A percentile compares a stretch with the other conserved stretches of the same genome.
phyloP scores from a whole-genome alignment of 1,140 invertebrate species.

The Acromyrmex echinatior region DNA sequence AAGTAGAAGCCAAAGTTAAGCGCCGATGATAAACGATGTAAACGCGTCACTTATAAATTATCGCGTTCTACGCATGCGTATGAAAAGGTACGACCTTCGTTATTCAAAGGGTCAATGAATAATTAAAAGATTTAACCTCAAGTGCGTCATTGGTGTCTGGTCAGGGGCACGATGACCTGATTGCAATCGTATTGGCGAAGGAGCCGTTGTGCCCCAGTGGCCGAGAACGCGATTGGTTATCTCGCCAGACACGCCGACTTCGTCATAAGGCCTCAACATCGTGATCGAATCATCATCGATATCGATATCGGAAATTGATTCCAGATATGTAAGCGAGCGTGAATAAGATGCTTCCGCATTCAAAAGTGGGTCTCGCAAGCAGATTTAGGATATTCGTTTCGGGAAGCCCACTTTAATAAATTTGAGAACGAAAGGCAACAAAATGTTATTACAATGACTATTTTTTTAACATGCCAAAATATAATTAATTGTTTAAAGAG shows the following conservation, averaged over 20 bases:
- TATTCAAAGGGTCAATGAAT: slow-evolving; percentile 75
- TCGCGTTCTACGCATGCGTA: neutral
- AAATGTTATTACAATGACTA: neutral
- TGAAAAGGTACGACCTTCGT: slow-evolving; percentile 45
- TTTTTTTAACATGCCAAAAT: neutral
- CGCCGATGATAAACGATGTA: slow-evolving; percentile 11
- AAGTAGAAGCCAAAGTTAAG: slow-evolving; percentile 8
- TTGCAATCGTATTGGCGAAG: slow-evolving; percentile 67
- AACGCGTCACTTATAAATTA: slow-evolving; percentile 48
- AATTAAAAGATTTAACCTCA: slow-evolving; percentile 75
- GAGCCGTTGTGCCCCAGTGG: slow-evolving; percentile 51
- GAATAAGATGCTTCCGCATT: slow-evolving; percentile 33
- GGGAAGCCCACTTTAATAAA: neutral
- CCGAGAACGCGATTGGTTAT: slow-evolving; percentile 52
- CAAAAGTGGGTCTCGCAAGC: neutral
- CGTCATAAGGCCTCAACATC: neutral
- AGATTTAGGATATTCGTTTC: neutral
- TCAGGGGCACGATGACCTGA: slow-evolving; percentile 75
- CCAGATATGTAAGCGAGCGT: slow-evolving; percentile 43
- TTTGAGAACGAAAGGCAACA: neutral
- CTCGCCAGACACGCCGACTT: slow-evolving; percentile 40
- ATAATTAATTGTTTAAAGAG: neutral
- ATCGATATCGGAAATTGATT: slow-evolving; percentile 48
- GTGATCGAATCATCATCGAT: neutral
- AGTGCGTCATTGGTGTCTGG: slow-evolving; percentile 78